A percentile compares a stretch with the other conserved stretches of the same genome.
Conservation (phyloP, 2,888 invertebrate genomes). For the Amitus sp. region DNA sequence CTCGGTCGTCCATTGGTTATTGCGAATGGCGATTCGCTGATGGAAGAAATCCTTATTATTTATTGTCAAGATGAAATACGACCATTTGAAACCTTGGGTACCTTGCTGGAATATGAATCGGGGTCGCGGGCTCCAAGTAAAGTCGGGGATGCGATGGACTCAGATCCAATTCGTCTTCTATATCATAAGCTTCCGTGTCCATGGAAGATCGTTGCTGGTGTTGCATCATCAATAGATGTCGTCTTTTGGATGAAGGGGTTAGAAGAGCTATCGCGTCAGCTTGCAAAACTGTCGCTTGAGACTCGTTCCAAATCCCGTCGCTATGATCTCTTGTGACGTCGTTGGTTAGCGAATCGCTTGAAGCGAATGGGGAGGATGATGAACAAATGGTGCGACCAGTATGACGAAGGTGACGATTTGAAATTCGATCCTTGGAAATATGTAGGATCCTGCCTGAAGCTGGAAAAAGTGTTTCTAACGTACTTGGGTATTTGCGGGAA, state of each 20-base stretch:
- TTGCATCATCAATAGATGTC: conserved; percentile 80
- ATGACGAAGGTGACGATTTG: conserved; percentile 45
- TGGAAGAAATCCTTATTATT: conserved; percentile 44
- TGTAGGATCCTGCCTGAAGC: conserved; percentile 43
- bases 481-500: no score
- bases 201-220: conserved; percentile 88
- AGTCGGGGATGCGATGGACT: conserved; percentile 57
- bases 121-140: conserved; percentile 56
- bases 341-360: conserved; percentile 85
- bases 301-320: conserved; percentile 90
- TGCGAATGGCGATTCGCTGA: conserved; percentile 52
- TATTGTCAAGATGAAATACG: no score
- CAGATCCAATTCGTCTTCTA: conserved; percentile 64
- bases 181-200: conserved; percentile 84
- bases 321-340: conserved; percentile 84
- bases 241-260: conserved; percentile 82
- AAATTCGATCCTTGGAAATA: conserved; percentile 42
- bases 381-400: conserved; percentile 45
- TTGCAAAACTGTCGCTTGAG: conserved; percentile 85
- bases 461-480: conserved; percentile 11
- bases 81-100: no score
- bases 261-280: conserved; percentile 76
- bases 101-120: conserved; percentile 51
- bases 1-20: conserved; percentile 53
- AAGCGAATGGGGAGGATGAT: conserved; percentile 79